Evolutionary conservation across 23 tunicate species (phyloP), one percentile per base, ranked within the genome.

Genomic region (Botrylloides violaceus): DNA sequence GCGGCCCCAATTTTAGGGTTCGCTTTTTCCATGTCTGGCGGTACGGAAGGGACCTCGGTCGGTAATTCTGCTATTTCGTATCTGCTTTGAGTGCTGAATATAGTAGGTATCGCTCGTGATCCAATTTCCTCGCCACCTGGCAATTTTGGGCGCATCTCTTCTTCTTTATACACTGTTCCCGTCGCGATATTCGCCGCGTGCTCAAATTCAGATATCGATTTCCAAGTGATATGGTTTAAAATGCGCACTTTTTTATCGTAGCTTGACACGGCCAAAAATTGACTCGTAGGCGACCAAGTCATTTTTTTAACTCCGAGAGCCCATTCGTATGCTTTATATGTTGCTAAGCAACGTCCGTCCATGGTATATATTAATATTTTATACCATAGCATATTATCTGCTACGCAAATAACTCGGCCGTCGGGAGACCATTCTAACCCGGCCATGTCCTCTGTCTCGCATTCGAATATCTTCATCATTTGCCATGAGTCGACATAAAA

Each of bases 351-450:
- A 2, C 97, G 73, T 19, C 97, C 97, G 75, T 90, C 97, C 76
- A 90, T 90, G 1, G 97, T 79, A 55, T 90, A 90, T 35, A 90
- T 79, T 2, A 83, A 64, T 15, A 90, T 55, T 61, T 90, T 90
- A 58, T 90, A 90, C 97, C 97, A 90, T 49, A 90, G 49, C 71
- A 88, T 84, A 56, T 90, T 83, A 12, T 90, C 97, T 81, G 87
- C 82, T 1, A 76, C 97, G 75, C 89, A 83, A 2, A 90, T 60
- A 6, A 90, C 97, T 18, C 97, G 64, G 7, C 97, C 81, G 64
- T 90, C 97, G 24, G 97, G 97, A 2, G 90, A 83, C 97, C 97
- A 90, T 70, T 83, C 86, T 1, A 90, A 62, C 1, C 81, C 81
- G 33, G 82, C 81, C 33, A 88, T 34, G 64, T 88, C 96, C 43